These are phyloP conservation scores for Pheosia tremula DNA, from an alignment of 2,888 invertebrate genomes.

Conservation along the genomic window DNA sequence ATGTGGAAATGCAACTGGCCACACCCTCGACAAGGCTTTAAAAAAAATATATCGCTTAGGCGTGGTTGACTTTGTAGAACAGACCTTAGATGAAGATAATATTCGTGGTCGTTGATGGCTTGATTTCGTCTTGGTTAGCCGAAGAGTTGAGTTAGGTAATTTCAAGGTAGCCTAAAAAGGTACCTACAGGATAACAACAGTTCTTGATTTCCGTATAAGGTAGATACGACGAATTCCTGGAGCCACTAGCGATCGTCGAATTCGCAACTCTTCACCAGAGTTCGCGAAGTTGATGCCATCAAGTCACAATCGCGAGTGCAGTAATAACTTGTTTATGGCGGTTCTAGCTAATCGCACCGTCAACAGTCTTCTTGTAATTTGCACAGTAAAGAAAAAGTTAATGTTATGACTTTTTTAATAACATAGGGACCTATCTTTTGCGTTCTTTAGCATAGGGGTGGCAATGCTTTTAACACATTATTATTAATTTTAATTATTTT, in stretches of 20 bases:
- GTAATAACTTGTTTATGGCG: conserved; percentile 27
- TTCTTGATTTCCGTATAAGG: neutral
- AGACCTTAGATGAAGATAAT: too few relatives aligned
- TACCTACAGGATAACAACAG: neutral
- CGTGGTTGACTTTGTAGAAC: too few relatives aligned
- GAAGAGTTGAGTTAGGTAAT: too few relatives aligned
- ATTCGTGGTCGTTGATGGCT: too few relatives aligned
- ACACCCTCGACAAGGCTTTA: neutral
- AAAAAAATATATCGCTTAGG: neutral
- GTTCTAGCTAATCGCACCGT: conserved; percentile 38
- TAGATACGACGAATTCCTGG: neutral
- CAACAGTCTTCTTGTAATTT: conserved; percentile 29
- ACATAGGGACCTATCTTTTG: neutral
- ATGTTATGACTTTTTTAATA: neutral
- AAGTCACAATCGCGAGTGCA: conserved; percentile 22
- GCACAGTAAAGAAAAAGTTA: conserved; percentile 21
- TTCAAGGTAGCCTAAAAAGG: too few relatives aligned
- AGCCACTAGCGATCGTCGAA: neutral
- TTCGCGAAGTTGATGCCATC: conserved; percentile 13
- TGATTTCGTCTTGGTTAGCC: too few relatives aligned
- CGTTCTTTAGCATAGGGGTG: too few relatives aligned
- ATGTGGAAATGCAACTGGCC: neutral
- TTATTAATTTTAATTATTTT: too few relatives aligned
- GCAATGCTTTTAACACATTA: too few relatives aligned
- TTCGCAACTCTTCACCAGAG: neutral